Conservation (phyloP, 37 sponge, comb jelly and placozoan species). For the Crambe crambe region DNA sequence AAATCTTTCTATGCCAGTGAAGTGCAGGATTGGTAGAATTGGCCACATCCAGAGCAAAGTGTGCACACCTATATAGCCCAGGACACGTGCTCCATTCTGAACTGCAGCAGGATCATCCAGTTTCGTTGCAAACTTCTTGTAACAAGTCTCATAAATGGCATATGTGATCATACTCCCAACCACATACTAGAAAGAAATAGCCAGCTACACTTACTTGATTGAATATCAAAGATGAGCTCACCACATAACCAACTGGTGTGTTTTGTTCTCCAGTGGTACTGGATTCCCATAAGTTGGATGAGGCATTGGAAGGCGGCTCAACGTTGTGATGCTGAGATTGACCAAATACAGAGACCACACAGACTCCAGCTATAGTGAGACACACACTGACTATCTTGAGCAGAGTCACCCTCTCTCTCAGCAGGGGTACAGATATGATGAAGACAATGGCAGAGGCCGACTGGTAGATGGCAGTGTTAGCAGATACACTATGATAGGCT, state of each 20-base stretch:
- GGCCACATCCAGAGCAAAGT: constrained; percentile 68
- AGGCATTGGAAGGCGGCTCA: background rate
- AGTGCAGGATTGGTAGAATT: constrained; percentile 25
- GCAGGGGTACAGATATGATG: constrained; percentile 71
- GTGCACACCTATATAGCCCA: constrained; percentile 76
- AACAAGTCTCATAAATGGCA: constrained; percentile 55
- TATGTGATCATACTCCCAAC: background rate
- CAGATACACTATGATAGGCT: constrained; percentile 66
- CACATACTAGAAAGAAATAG: background rate
- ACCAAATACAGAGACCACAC: constrained; percentile 22
- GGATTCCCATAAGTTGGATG: background rate
- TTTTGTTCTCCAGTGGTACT: background rate
- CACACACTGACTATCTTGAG: constrained; percentile 52
- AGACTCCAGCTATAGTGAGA: constrained; percentile 24
- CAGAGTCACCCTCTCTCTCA: constrained; percentile 77
- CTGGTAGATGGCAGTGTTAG: constrained; percentile 85
- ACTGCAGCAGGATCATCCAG: constrained; percentile 63
- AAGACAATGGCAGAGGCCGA: constrained; percentile 67
- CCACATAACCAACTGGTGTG: constrained; percentile 38
- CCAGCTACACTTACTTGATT: too few relatives aligned
- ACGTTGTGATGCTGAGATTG: background rate
- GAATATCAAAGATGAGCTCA: too few relatives aligned
- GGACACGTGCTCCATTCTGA: constrained; percentile 56
- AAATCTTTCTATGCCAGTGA: constrained; percentile 37
- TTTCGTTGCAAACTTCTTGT: constrained; percentile 56